Percentiles rank a stretch among this genome's conserved stretches.
phyloP scores from a whole-genome alignment of 2,113 vertebrate genomes.

The Notiomystis cincta region DNA sequence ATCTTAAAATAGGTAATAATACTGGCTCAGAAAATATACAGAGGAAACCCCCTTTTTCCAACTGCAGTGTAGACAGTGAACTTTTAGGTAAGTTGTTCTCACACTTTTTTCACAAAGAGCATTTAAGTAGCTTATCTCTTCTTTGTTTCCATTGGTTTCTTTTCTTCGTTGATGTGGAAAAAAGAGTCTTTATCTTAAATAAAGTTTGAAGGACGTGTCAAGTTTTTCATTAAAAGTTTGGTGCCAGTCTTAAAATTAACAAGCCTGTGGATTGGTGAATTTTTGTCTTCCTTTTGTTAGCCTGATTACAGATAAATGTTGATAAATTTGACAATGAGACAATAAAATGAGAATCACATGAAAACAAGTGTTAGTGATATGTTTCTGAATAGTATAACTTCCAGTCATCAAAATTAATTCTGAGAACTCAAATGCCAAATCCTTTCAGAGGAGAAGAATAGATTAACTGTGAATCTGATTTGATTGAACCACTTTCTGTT shows the following conservation, averaged over 20 bases:
- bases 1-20: background rate
- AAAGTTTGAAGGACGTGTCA: background rate
- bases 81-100: slow-evolving; percentile 70
- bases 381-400: background rate
- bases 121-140: background rate
- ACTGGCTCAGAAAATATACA: slow-evolving; percentile 40
- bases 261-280: background rate
- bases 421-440: background rate
- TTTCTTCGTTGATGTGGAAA: background rate
- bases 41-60: slow-evolving; percentile 64
- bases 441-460: background rate
- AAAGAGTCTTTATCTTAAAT: background rate
- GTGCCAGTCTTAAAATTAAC: background rate
- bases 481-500: background rate
- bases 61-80: slow-evolving; percentile 79
- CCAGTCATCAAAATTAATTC: background rate
- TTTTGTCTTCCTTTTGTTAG: background rate
- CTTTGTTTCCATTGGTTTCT: background rate
- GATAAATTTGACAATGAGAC: background rate
- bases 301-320: background rate
- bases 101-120: background rate
- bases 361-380: background rate
- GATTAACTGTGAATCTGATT: background rate
- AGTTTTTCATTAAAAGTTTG: background rate
- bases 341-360: background rate